Conservation (phyloP, 2,888 invertebrate genomes). For the Junonia oenone region DNA sequence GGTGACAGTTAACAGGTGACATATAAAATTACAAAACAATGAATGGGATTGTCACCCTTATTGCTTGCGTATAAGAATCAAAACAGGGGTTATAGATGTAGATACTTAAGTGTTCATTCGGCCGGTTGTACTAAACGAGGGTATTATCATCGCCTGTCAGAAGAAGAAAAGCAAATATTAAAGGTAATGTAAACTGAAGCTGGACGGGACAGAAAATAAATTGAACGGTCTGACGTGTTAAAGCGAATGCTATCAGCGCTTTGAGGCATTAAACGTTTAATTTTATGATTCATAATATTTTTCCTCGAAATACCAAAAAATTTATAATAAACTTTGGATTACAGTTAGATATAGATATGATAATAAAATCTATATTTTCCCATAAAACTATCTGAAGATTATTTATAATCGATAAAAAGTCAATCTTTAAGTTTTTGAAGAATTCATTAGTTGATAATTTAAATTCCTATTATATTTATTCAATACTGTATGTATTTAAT, state of each 20-base stretch:
- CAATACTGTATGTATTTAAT: too few relatives aligned
- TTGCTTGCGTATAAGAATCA: neutral
- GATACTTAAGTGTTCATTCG: neutral
- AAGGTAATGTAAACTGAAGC: slow-evolving; percentile 8
- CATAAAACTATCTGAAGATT: too few relatives aligned
- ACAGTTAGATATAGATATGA: too few relatives aligned
- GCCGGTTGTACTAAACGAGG: slow-evolving; percentile 1
- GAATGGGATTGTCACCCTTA: neutral
- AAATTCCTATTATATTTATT: too few relatives aligned
- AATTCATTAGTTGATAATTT: too few relatives aligned
- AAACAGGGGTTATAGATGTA: neutral
- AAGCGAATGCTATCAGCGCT: neutral
- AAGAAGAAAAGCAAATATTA: slow-evolving; percentile 8
- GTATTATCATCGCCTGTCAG: slow-evolving; percentile 8
- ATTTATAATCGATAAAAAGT: too few relatives aligned
- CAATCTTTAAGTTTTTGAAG: too few relatives aligned
- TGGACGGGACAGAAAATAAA: slow-evolving; percentile 4
- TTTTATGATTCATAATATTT: neutral
- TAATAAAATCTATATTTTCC: too few relatives aligned
- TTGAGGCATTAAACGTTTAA: neutral
- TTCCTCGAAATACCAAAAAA: too few relatives aligned
- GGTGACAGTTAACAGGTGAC: neutral
- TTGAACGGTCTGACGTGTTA: neutral
- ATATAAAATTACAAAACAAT: neutral
- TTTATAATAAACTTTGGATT: too few relatives aligned